Percentiles rank a stretch among this genome's conserved stretches.
These are phyloP conservation scores for Ecliptopera silaceata DNA, from an alignment of 2,888 invertebrate species.

Conservation along the genomic window DNA sequence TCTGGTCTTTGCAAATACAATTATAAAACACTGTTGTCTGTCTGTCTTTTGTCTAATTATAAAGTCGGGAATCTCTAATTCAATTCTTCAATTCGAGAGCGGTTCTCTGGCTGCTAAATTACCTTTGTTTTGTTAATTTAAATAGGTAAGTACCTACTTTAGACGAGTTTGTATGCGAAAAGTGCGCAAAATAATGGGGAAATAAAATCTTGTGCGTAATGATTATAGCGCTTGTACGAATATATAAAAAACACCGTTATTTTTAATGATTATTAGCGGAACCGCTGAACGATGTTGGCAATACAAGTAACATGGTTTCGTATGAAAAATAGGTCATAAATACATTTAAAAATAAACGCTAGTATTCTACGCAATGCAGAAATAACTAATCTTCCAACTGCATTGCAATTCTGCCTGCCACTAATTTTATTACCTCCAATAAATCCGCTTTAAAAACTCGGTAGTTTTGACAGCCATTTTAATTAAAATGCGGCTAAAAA, in stretches of 20 bases:
- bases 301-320: too few relatives aligned
- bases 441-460: slow-evolving; percentile 8
- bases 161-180: not conserved
- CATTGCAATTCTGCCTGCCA: too few relatives aligned
- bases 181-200: not conserved
- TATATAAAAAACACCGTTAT: too few relatives aligned
- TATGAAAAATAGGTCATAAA: too few relatives aligned
- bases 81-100: slow-evolving; percentile 22
- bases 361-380: too few relatives aligned
- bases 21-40: slow-evolving; percentile 33
- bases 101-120: slow-evolving; percentile 20
- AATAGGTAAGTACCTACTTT: not conserved
- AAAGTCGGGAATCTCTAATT: slow-evolving; percentile 30
- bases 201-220: not conserved
- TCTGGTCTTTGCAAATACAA: slow-evolving; percentile 26
- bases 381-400: too few relatives aligned
- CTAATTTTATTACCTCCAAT: not conserved
- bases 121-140: slow-evolving; percentile 24
- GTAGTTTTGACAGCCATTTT: slow-evolving; percentile 14
- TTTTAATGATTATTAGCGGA: too few relatives aligned
- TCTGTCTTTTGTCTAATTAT: slow-evolving; percentile 37
- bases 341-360: too few relatives aligned
- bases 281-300: too few relatives aligned
- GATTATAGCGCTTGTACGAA: too few relatives aligned
- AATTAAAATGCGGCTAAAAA: slow-evolving; percentile 14